Percentiles rank a stretch among this genome's conserved stretches.
phyloP scores from a whole-genome alignment of 1,140 invertebrate genomes.

The Drosophila miranda region DNA sequence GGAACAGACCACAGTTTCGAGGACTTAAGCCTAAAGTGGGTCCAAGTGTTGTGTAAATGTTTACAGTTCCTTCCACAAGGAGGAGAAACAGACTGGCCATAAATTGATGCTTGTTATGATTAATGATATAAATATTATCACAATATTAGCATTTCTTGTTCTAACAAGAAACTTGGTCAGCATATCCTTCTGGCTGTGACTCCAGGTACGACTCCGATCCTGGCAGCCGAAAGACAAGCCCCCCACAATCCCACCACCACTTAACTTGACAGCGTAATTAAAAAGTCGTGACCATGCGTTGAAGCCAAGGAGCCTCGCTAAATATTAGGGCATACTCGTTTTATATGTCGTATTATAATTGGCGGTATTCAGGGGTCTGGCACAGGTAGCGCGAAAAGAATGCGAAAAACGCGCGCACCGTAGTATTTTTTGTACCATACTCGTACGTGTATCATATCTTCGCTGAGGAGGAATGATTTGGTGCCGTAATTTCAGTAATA shows the following conservation, averaged over 20 bases:
- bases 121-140: conserved; percentile 46
- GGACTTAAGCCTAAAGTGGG: no score
- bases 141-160: conserved; percentile 24
- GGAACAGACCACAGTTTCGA: no score
- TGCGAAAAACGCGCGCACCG: conserved; percentile 33
- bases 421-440: conserved; percentile 16
- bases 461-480: conserved; percentile 72
- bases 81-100: neutral
- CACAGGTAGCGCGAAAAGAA: conserved; percentile 20
- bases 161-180: conserved; percentile 3
- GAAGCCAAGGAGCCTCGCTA: conserved; percentile 32
- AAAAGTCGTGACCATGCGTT: conserved; percentile 39
- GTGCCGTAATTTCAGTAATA: conserved; percentile 76
- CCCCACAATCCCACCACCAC: conserved; percentile 19
- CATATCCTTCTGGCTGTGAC: conserved; percentile 23
- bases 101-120: conserved; percentile 38
- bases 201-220: neutral
- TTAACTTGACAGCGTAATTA: conserved; percentile 58
- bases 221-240: neutral
- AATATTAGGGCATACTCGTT: conserved; percentile 52
- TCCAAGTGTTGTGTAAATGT: conserved; percentile 26
- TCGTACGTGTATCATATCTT: conserved; percentile 48
- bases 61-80: neutral
- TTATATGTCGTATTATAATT: conserved; percentile 58
- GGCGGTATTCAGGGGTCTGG: conserved; percentile 49